These are phyloP conservation scores for Helicorthomorpha holstii DNA, from an alignment of 1,140 invertebrate genomes.

Conservation along the genomic window DNA sequence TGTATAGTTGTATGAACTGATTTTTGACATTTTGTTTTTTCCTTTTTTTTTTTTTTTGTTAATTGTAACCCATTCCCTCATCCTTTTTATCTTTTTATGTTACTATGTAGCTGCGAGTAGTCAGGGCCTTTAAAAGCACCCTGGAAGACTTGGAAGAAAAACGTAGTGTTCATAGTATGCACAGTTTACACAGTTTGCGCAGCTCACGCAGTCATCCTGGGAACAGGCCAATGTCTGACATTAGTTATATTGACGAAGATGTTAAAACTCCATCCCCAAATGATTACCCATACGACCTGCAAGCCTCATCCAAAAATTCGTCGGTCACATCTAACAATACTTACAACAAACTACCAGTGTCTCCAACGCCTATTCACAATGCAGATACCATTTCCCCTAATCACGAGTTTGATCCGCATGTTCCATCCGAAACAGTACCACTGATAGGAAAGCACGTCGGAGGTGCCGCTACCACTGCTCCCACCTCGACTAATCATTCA, in stretches of 20 bases:
- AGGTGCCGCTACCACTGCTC: conserved; percentile 8
- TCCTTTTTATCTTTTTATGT: conserved; percentile 35
- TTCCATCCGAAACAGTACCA: conserved; percentile 10
- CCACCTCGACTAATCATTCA: conserved; percentile 13
- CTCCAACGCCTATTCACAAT: background rate
- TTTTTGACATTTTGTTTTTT: conserved; percentile 8
- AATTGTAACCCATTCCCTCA: conserved; percentile 20
- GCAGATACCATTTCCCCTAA: background rate
- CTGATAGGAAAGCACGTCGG: conserved; percentile 17
- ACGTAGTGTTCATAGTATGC: conserved; percentile 91
- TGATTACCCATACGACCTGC: conserved; percentile 14
- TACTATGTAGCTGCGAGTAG: conserved; percentile 91
- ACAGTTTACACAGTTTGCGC: conserved; percentile 85
- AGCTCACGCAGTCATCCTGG: conserved; percentile 64
- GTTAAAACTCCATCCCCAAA: conserved; percentile 35
- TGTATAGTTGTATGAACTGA: conserved; percentile 12
- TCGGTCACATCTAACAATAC: background rate
- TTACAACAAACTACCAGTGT: background rate
- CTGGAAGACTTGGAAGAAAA: conserved; percentile 99
- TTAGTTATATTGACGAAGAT: conserved; percentile 83
- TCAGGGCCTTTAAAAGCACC: conserved; percentile 98
- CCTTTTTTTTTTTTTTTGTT: conserved; percentile 17
- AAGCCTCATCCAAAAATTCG: conserved; percentile 1
- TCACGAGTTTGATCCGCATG: conserved; percentile 6
- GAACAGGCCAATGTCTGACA: conserved; percentile 59